A percentile compares a stretch with the other conserved stretches of the same genome.
phyloP scores from a whole-genome alignment of 2,888 invertebrate species.

The Agrilus cyanescens region DNA sequence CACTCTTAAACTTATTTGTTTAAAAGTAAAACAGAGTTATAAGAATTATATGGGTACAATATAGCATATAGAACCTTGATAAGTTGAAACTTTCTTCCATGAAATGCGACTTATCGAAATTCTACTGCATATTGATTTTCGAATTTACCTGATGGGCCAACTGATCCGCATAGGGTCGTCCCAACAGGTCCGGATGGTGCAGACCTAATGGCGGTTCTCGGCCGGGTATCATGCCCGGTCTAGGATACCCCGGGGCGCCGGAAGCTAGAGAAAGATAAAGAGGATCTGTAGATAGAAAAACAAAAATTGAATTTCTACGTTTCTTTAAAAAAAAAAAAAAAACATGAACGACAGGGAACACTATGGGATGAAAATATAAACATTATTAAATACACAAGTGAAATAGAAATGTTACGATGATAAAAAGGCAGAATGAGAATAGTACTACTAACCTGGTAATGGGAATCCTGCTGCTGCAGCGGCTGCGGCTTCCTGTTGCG shows the following conservation, averaged over 20 bases:
- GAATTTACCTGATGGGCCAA: slow-evolving; percentile 48
- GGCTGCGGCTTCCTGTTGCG: slow-evolving; percentile 53
- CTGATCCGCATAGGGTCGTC: slow-evolving; percentile 72
- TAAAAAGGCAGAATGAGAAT: neutral
- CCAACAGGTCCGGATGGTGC: slow-evolving; percentile 67
- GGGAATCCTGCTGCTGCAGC: slow-evolving; percentile 44
- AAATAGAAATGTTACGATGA: neutral
- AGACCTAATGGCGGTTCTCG: slow-evolving; percentile 51
- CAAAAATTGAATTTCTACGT: too few relatives aligned
- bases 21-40: too few relatives aligned
- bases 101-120: too few relatives aligned
- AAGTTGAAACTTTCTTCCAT: too few relatives aligned
- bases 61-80: too few relatives aligned
- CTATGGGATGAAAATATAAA: too few relatives aligned
- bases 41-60: too few relatives aligned
- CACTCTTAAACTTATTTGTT: too few relatives aligned
- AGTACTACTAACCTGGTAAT: slow-evolving; percentile 38
- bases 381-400: too few relatives aligned
- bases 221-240: slow-evolving; percentile 48
- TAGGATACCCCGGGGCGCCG: slow-evolving; percentile 45
- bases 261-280: slow-evolving; percentile 29
- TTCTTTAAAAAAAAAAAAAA: slow-evolving; percentile 1
- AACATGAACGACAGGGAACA: neutral
- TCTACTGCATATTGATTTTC: too few relatives aligned
- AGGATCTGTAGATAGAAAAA: too few relatives aligned